Percentiles rank a stretch among this genome's conserved stretches.
These are phyloP conservation scores for Drosophila neonasuta DNA, from an alignment of 2,888 invertebrate genomes.

Conservation along the genomic window DNA sequence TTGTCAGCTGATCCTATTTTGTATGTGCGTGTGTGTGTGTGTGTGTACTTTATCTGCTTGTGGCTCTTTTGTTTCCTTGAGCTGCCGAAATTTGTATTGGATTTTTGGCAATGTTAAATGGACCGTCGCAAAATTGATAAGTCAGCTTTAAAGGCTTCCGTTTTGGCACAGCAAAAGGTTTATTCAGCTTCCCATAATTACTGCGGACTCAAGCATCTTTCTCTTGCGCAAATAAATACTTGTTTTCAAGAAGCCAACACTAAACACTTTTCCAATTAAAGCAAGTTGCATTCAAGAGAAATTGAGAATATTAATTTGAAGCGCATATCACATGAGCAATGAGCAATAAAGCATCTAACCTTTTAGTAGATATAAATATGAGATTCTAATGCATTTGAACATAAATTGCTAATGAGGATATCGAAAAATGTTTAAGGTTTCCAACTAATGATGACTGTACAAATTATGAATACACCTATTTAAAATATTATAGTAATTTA, in stretches of 20 bases:
- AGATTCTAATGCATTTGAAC: too few species aligned
- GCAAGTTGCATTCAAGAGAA: too few species aligned
- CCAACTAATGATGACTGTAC: too few species aligned
- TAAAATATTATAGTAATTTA: too few species aligned
- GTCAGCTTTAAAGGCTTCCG: conserved; percentile 25
- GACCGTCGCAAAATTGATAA: conserved; percentile 28
- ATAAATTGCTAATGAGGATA: too few species aligned
- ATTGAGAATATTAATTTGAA: too few species aligned
- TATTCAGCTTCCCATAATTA: conserved; percentile 13
- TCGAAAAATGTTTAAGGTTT: too few species aligned
- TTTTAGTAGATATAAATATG: too few species aligned
- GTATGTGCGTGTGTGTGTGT: background rate
- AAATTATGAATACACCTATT: too few species aligned
- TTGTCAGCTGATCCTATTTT: conserved; percentile 49
- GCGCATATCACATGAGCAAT: too few species aligned
- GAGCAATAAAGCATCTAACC: too few species aligned
- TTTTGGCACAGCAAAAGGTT: conserved; percentile 4
- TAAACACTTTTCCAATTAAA: too few species aligned
- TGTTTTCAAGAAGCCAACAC: background rate
- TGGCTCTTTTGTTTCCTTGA: conserved; percentile 12
- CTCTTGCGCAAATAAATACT: background rate
- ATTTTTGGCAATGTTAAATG: conserved; percentile 31
- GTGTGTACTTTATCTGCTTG: conserved; percentile 7
- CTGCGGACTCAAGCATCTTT: background rate
- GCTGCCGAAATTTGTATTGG: conserved; percentile 17